Conservation (phyloP, 2,888 invertebrate species). For the Lithosia quadra region DNA sequence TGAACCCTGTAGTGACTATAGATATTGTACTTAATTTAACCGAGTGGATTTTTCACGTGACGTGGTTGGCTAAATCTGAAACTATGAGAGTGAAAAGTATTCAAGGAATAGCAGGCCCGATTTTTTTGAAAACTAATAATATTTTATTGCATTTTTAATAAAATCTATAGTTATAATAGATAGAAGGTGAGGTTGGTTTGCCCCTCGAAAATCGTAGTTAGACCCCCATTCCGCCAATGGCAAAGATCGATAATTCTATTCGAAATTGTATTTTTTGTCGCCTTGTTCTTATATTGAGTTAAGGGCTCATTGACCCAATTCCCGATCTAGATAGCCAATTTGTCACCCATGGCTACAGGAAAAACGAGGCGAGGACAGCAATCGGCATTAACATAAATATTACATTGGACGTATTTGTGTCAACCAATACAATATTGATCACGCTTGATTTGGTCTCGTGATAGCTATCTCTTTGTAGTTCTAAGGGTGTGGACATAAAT, state of each 20-base stretch:
- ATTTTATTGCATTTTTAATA: too few species aligned
- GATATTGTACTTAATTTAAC: neutral
- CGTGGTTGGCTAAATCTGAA: too few species aligned
- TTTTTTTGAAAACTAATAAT: too few species aligned
- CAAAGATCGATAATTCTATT: neutral
- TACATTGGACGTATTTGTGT: neutral
- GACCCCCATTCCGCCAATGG: neutral
- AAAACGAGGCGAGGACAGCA: neutral
- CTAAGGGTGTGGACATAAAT: neutral
- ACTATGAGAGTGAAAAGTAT: too few species aligned
- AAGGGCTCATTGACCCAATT: slow-evolving; percentile 6
- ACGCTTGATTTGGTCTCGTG: neutral
- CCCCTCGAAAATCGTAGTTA: too few species aligned
- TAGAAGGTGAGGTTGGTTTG: too few species aligned
- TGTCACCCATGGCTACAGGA: neutral
- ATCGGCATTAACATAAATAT: neutral
- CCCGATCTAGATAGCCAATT: neutral
- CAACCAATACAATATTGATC: neutral
- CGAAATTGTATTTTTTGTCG: neutral
- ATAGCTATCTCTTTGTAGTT: neutral
- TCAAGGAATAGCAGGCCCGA: too few species aligned
- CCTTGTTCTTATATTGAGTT: slow-evolving; percentile 5
- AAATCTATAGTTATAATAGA: too few species aligned
- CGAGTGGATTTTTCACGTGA: too few species aligned
- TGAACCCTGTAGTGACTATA: neutral